Base-by-base conservation (phyloP, 2,113 vertebrate genomes). In the Garra rufa region DNA sequence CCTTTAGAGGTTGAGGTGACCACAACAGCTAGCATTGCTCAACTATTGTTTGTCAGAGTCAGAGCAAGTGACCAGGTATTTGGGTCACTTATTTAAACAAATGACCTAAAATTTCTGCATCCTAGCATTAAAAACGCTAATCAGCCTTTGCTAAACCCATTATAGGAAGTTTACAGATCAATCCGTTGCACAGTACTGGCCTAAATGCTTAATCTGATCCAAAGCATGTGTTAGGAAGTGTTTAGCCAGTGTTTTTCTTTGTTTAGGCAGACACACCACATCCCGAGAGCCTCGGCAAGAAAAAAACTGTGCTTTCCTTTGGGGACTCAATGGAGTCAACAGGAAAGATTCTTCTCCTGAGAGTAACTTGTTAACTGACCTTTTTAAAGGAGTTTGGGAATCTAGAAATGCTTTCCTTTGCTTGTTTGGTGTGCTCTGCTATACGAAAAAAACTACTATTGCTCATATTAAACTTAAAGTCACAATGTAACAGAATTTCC, bases 211-310 rank as follows among this genome's bases (percentile, higher is more conserved):
- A 76, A 82, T 85, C 50, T 73, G 17, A 67, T 70, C 15, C 46
- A 73, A 82, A 63, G 6, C 70, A 63, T 14, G 55, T 69, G 41
- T 61, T 65, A 46, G 41, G 26, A 34, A 46, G 43, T 65, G 44
- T 67, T 50, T 55, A 76, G 34, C 28, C 4, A 52, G 28, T 26
- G 19, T 19, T 70, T 70, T 41, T 41, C 17, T 8, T 17, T 82
- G 21, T 75, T 75, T 67, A 69, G 44, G 74, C 65, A 44, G 46
- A 85, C 50, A 85, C 38, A 61, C 52, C 15, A 70, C 78, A 67
- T 80, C 78, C 55, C 55, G 44, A 67, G 41, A 30, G 43, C n/a
- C 57, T 46, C 15, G 8, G 79, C 15, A 46, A 65, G 43, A 80
- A 50, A 38, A 50, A 38, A 63, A 70, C n/a, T 34, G 28, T 13